Conservation (phyloP, 1,140 invertebrate species). For the Sinonovacula constricta region DNA sequence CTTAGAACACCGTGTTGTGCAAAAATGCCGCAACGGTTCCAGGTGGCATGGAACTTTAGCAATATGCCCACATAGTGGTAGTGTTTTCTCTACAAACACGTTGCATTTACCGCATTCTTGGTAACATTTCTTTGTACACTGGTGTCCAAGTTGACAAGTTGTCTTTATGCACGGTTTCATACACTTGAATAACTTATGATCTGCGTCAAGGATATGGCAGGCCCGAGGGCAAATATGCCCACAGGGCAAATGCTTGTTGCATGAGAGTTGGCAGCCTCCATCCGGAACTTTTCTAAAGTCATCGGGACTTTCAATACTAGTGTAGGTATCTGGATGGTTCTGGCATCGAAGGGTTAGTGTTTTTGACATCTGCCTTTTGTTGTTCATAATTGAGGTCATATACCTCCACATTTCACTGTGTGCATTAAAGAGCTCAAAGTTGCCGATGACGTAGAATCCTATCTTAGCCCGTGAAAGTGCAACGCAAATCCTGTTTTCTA, state of each 20-base stretch:
- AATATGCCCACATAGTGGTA: constrained; percentile 47
- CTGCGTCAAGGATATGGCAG: constrained; percentile 63
- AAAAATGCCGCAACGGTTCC: constrained; percentile 43
- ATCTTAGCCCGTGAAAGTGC: constrained; percentile 89
- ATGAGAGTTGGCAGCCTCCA: constrained; percentile 73
- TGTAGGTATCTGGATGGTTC: constrained; percentile 74
- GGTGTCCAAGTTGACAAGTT: constrained; percentile 54
- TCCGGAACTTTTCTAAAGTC: constrained; percentile 74
- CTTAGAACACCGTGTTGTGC: constrained; percentile 26
- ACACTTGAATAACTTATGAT: constrained; percentile 59
- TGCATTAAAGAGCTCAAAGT: constrained; percentile 82
- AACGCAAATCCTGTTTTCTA: constrained; percentile 89
- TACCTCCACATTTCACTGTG: constrained; percentile 77
- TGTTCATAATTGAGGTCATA: constrained; percentile 63
- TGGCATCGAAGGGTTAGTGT: constrained; percentile 77
- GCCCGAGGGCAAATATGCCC: constrained; percentile 68
- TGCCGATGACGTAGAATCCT: constrained; percentile 85
- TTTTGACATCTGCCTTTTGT: constrained; percentile 48
- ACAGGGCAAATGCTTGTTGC: constrained; percentile 68
- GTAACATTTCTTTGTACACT: constrained; percentile 59
- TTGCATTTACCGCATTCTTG: constrained; percentile 63
- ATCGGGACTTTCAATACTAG: constrained; percentile 46
- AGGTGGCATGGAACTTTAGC: constrained; percentile 51
- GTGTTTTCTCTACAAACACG: constrained; percentile 20
- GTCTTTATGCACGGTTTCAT: constrained; percentile 62